These are phyloP conservation scores for Arge pagana DNA, from an alignment of 2,888 invertebrate genomes.

Conservation along the genomic window DNA sequence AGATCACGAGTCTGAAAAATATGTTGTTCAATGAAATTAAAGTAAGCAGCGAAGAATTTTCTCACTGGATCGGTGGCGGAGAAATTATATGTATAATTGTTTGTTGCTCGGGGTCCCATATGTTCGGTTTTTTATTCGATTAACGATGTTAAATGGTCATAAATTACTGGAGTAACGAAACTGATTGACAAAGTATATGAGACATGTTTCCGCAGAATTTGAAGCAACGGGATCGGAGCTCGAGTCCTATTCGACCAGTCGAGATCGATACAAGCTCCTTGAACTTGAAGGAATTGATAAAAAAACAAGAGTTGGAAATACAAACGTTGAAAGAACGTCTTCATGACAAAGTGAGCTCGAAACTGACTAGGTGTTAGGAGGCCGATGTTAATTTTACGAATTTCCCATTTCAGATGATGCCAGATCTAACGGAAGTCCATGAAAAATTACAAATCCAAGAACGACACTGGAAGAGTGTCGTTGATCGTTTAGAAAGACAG, in stretches of 20 bases:
- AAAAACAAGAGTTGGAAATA: constrained; percentile 63
- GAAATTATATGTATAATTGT: no score
- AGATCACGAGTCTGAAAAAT: constrained; percentile 44
- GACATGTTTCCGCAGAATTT: constrained; percentile 39
- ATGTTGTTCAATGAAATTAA: constrained; percentile 50
- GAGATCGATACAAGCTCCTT: constrained; percentile 55
- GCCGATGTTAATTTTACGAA: constrained; percentile 10
- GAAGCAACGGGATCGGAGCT: constrained; percentile 34
- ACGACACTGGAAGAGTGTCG: constrained; percentile 49
- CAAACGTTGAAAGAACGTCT: constrained; percentile 60
- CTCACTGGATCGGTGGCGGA: no score
- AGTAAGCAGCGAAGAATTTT: no score
- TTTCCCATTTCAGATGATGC: constrained; percentile 36
- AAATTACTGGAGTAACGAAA: not conserved
- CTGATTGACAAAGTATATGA: not conserved
- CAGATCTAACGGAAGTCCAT: constrained; percentile 46
- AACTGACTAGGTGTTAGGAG: constrained; percentile 1
- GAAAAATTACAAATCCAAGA: constrained; percentile 47
- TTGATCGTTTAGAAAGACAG: constrained; percentile 48
- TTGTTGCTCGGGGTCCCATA: no score
- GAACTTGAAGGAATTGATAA: constrained; percentile 58
- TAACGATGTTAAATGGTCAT: no score
- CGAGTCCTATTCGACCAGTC: constrained; percentile 25
- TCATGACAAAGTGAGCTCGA: constrained; percentile 51
- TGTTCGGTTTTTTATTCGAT: no score